Percentiles rank a stretch among this genome's conserved stretches.
These are phyloP conservation scores for Polymixis flavicincta DNA, from an alignment of 2,888 invertebrate species.

Conservation along the genomic window DNA sequence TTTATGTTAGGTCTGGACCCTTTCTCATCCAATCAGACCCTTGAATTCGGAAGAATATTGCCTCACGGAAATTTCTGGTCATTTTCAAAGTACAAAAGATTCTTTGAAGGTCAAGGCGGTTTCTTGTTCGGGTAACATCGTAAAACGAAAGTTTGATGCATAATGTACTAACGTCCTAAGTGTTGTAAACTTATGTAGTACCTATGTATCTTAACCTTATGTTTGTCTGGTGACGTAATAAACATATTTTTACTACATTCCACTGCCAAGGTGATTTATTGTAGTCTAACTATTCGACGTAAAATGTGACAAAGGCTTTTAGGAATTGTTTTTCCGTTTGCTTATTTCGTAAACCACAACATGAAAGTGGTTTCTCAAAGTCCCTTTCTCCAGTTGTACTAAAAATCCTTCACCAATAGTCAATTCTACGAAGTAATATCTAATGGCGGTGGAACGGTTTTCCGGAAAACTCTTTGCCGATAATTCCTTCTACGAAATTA, in stretches of 20 bases:
- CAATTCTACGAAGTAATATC: slow-evolving; percentile 3
- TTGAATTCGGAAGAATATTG: slow-evolving; percentile 39
- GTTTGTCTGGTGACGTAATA: not conserved
- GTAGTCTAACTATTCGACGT: not conserved
- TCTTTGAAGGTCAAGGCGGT: slow-evolving; percentile 40
- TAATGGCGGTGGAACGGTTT: not conserved
- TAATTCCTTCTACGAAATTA: not conserved
- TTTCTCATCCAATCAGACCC: slow-evolving; percentile 54
- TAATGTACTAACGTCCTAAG: slow-evolving; percentile 16
- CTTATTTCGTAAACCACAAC: not conserved
- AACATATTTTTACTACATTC: not conserved
- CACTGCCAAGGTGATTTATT: not conserved
- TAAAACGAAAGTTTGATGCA: slow-evolving; percentile 49
- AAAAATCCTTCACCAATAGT: not conserved
- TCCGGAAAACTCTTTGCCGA: not conserved
- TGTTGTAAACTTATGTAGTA: slow-evolving; percentile 18
- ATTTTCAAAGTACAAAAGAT: slow-evolving; percentile 52
- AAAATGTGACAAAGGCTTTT: not conserved
- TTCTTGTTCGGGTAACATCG: slow-evolving; percentile 22
- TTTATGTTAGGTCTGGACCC: slow-evolving; percentile 39
- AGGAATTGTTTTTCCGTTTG: not conserved
- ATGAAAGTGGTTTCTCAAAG: not conserved
- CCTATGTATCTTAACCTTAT: not conserved
- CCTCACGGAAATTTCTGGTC: slow-evolving; percentile 36
- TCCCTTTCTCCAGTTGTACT: not conserved